Percentiles rank a stretch among this genome's conserved stretches.
phyloP scores from a whole-genome alignment of 2,888 invertebrate species.

The Sturmia bella region DNA sequence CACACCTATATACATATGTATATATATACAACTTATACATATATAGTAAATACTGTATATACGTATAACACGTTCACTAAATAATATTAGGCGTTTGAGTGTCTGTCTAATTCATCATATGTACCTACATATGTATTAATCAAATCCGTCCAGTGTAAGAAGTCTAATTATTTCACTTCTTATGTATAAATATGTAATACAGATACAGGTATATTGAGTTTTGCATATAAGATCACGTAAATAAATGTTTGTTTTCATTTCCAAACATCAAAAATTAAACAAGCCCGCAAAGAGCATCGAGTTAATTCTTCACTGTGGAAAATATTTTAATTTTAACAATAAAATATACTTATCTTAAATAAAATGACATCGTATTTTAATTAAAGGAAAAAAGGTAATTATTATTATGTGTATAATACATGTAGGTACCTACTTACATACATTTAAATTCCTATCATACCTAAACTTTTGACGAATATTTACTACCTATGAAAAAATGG shows the following conservation, averaged over 20 bases:
- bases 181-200: conserved; percentile 1
- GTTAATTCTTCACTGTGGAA: neutral
- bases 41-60: neutral
- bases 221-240: neutral
- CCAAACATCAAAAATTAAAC: neutral
- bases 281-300: conserved; percentile 8
- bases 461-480: too few species aligned
- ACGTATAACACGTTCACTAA: neutral
- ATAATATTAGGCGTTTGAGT: conserved; percentile 2
- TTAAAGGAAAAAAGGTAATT: neutral
- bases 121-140: conserved; percentile 1
- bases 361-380: neutral
- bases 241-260: conserved; percentile 34
- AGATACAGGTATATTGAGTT: neutral
- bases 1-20: too few species aligned
- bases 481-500: too few species aligned
- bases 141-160: conserved; percentile 59
- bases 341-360: neutral
- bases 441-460: too few species aligned
- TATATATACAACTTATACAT: too few species aligned
- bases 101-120: neutral
- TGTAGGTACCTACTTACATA: too few species aligned
- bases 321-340: too few species aligned
- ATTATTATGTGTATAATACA: too few species aligned
- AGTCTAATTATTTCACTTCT: conserved; percentile 16